Evolutionary conservation across 2,797 vertebrate genomes (phyloP).

Genomic region (Hozukius guyotensis): DNA sequence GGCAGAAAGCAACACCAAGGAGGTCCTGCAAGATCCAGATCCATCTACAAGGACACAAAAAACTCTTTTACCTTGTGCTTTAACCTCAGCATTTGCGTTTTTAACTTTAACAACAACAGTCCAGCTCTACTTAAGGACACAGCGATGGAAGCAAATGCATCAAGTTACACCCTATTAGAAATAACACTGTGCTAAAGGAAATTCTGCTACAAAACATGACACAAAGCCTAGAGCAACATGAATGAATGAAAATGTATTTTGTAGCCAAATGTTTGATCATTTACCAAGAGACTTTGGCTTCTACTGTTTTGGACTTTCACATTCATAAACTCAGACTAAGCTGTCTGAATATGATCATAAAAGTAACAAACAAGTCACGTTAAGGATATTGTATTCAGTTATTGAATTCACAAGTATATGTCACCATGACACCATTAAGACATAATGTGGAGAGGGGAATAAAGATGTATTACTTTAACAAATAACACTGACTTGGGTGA

Average conservation of each 20-base stretch:
- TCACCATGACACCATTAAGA: neutral
- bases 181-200: neutral
- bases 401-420: neutral
- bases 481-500: neutral
- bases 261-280: neutral
- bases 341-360: neutral
- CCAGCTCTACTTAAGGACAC: neutral
- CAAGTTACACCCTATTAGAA: too few species aligned
- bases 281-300: neutral
- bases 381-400: neutral
- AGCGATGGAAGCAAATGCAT: neutral
- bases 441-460: neutral
- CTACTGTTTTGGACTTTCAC: neutral
- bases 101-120: neutral
- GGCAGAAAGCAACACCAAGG: constrained; percentile 93
- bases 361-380: neutral
- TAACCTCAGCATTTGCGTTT: neutral
- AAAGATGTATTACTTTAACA: neutral
- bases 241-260: neutral
- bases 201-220: neutral
- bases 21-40: constrained; percentile 97
- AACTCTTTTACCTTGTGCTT: neutral
- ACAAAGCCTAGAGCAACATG: neutral
- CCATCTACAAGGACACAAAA: constrained; percentile 85
- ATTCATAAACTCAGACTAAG: neutral